Evolutionary conservation across 2,888 invertebrate species (phyloP).

Genomic region (Lasius fuliginosus): DNA sequence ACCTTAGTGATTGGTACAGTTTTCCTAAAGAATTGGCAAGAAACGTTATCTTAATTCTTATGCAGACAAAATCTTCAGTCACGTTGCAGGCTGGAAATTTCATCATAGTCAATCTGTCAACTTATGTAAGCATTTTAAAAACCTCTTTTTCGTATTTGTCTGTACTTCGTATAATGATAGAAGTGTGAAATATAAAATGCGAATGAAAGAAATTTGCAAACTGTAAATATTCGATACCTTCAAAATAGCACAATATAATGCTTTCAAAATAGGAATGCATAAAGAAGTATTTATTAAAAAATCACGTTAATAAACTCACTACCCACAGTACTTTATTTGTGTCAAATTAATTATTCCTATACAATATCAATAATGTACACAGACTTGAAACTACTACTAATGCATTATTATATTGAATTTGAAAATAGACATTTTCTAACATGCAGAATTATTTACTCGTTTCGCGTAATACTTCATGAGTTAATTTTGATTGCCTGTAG

Average conservation of each 20-base stretch:
- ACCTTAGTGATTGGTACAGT: constrained; percentile 68
- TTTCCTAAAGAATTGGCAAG: constrained; percentile 61
- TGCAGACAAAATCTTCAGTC: constrained; percentile 66
- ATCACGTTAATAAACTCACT: background rate
- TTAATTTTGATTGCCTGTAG: background rate
- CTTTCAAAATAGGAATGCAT: background rate
- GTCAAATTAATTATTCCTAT: background rate
- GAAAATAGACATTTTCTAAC: background rate
- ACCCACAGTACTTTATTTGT: background rate
- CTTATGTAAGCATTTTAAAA: constrained; percentile 69
- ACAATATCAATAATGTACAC: background rate
- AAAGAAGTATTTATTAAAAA: background rate
- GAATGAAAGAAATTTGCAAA: too few relatives aligned
- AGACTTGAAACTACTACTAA: background rate
- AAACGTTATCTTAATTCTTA: constrained; percentile 70
- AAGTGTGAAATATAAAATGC: background rate
- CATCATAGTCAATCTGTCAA: constrained; percentile 62
- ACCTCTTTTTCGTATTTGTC: constrained; percentile 71
- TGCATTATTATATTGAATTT: background rate
- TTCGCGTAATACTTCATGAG: background rate
- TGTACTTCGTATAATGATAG: constrained; percentile 61
- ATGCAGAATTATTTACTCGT: background rate
- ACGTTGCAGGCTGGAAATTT: constrained; percentile 69
- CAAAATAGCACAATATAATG: background rate
- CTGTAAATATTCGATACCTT: too few relatives aligned